Conservation (phyloP, 2,797 vertebrate species). For the Tenualosa thibaudeaui region DNA sequence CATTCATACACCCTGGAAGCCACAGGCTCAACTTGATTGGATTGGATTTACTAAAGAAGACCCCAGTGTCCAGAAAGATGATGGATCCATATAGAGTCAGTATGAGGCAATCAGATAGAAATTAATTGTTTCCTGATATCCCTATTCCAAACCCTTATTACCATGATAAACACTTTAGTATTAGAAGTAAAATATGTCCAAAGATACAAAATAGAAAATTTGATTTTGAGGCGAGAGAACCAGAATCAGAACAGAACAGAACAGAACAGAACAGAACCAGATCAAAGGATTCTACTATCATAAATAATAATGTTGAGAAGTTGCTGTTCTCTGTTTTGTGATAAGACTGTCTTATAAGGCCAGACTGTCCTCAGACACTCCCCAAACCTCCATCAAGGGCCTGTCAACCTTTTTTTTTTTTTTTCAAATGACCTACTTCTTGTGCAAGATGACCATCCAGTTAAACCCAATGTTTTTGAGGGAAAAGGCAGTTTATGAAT, state of each 20-base stretch:
- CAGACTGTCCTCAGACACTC: conserved; percentile 64
- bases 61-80: background rate
- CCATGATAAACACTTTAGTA: too few relatives aligned
- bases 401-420: conserved; percentile 38
- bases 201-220: background rate
- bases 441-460: background rate
- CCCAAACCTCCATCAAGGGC: conserved; percentile 58
- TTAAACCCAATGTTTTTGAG: background rate
- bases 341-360: conserved; percentile 66
- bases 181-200: background rate
- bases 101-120: background rate
- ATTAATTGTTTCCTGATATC: background rate
- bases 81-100: background rate
- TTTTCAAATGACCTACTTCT: conserved; percentile 9
- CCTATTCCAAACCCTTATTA: too few relatives aligned
- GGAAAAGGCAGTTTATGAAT: background rate
- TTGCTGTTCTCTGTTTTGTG: conserved; percentile 51
- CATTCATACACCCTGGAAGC: conserved; percentile 4
- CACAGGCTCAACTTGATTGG: background rate
- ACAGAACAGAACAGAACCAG: conserved; percentile 43
- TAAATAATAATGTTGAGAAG: conserved; percentile 67
- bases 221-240: background rate
- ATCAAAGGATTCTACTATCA: conserved; percentile 69
- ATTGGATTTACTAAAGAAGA: background rate
- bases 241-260: conserved; percentile 40